Conservation (phyloP, 2,113 vertebrate species). For the Trematomus loennbergii region DNA sequence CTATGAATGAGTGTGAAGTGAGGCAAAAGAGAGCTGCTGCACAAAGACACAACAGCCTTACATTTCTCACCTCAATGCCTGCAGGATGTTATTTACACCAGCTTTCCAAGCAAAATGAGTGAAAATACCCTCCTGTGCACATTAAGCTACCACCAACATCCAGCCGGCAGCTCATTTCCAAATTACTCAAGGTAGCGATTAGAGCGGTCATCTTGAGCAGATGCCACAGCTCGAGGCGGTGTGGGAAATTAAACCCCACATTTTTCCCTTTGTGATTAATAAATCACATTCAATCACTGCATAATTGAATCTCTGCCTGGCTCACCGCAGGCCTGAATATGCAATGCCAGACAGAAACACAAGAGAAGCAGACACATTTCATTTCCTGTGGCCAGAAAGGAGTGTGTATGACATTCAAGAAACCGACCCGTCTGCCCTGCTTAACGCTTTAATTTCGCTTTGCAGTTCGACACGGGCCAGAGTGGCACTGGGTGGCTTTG, state of each 20-base stretch:
- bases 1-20: conserved; percentile 25
- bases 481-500: conserved; percentile 6
- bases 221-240: conserved; percentile 35
- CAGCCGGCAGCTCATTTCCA: conserved; percentile 22
- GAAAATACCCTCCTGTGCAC: conserved; percentile 31
- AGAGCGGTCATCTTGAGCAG: conserved; percentile 40
- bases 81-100: conserved; percentile 39
- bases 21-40: conserved; percentile 13
- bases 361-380: conserved; percentile 25
- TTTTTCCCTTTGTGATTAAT: conserved; percentile 62
- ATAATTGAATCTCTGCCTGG: conserved; percentile 57
- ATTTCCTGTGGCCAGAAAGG: conserved; percentile 40
- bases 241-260: conserved; percentile 57
- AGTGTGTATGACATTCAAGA: conserved; percentile 37
- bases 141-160: conserved; percentile 35
- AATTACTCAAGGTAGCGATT: conserved; percentile 54
- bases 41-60: conserved; percentile 25
- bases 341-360: conserved; percentile 1
- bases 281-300: conserved; percentile 56
- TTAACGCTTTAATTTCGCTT: conserved; percentile 35
- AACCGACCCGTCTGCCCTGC: conserved; percentile 5
- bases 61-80: conserved; percentile 46
- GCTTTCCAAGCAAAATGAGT: conserved; percentile 1
- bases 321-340: conserved; percentile 13
- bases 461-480: conserved; percentile 15